phyloP scores from a whole-genome alignment of 2,797 vertebrate species.

The Fringilla coelebs region DNA sequence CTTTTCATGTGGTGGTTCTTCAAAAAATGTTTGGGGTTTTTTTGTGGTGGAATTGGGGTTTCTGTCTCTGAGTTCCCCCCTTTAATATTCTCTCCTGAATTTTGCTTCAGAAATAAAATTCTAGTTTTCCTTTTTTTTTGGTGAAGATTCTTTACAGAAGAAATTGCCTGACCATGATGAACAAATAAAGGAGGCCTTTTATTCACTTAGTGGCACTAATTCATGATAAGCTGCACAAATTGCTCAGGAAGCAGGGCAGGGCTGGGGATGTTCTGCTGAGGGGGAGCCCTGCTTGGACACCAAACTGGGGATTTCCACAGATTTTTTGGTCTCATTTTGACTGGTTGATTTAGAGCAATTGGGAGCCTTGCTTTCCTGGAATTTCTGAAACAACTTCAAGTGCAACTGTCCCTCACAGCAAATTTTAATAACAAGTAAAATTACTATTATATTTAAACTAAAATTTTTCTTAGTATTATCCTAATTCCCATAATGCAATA shows the following conservation, averaged over 20 bases:
- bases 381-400: not conserved
- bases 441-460: constrained; percentile 28
- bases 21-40: not conserved
- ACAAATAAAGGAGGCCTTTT: not conserved
- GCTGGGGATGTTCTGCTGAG: not conserved
- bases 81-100: not conserved
- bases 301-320: not conserved
- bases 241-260: not conserved
- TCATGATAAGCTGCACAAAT: not conserved
- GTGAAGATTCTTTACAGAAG: not conserved
- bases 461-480: not conserved
- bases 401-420: not conserved
- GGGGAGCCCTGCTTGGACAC: not conserved
- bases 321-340: not conserved
- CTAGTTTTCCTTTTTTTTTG: accelerated
- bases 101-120: not conserved
- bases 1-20: not conserved
- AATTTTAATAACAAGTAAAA: constrained; percentile 44
- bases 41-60: not conserved
- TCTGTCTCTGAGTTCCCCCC: not conserved
- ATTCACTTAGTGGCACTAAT: not conserved
- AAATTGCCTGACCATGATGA: not conserved
- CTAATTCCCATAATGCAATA: not conserved
- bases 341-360: not conserved
- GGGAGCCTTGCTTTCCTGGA: not conserved